Base-by-base conservation (phyloP, 2,113 vertebrate species). In the Lontra canadensis region DNA sequence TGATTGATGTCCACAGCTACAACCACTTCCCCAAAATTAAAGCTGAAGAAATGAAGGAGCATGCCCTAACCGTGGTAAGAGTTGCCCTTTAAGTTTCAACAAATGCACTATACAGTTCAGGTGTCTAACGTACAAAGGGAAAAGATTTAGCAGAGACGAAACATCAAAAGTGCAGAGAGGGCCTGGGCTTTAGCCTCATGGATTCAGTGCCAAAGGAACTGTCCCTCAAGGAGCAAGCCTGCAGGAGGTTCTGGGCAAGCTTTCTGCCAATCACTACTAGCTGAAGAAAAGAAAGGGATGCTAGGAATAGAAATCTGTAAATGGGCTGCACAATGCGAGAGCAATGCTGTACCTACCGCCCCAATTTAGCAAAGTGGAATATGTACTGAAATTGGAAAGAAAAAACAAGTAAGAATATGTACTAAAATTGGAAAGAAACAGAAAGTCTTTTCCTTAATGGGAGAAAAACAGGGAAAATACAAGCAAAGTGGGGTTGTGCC, bases 21-120 rank as follows among this genome's bases (percentile, higher is more conserved):
- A 57, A 88, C 26, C n/a, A 78, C 29, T 73, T 92, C 13, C n/a
- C 88, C 67, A 12, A 97, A 96, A 95, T 90, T 86, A 89, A 86
- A 97, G 82, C 73, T 21, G 20, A 6, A 61, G 87, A 89, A 90
- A 86, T 74, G 52, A 86, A 67, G n/a, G 14, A 5, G 29, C 55
- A 80, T 18, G 49, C n/a, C 47, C 1, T 25, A 78, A 34, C 52
- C 55, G 10, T 29, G 55, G 47, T 88, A 49, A 96, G 76, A 1
- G 25, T 17, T 92, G 34, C 4, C 63, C 57, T 95, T 82, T 65
- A 76, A 86, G 92, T 80, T 90, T 92, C 80, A 92, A 36, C 61
- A 78, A 67, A 69, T 5, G 7, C 61, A n/a, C 52, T 49, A 31
- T 49, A 31, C 6, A 57, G 13, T 44, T 93, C 61, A 67, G 15